phyloP scores from a whole-genome alignment of 2,888 invertebrate genomes.

The Anodontia alba region DNA sequence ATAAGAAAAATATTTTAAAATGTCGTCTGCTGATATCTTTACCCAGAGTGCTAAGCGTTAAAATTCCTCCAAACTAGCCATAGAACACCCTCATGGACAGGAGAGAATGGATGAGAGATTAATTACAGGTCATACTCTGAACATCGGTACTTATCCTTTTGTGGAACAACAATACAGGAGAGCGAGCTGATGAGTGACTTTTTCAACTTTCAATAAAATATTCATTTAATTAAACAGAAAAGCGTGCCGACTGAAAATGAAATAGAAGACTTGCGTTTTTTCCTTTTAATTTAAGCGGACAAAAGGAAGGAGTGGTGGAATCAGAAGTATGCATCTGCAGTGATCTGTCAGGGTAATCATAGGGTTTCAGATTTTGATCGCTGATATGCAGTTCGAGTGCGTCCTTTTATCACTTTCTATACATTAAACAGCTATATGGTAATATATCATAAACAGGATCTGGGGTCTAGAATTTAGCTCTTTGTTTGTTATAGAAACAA shows the following conservation, averaged over 20 bases:
- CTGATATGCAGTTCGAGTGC: neutral
- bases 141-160: slow-evolving; percentile 17
- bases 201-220: slow-evolving; percentile 20
- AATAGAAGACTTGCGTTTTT: neutral
- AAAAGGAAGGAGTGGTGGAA: neutral
- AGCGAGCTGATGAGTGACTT: slow-evolving; percentile 9
- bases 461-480: too few relatives aligned
- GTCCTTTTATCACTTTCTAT: too few relatives aligned
- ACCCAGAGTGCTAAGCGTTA: too few relatives aligned
- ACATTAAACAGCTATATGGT: too few relatives aligned
- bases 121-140: neutral
- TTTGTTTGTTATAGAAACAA: too few relatives aligned
- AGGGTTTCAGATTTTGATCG: neutral
- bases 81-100: slow-evolving; percentile 14
- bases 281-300: neutral
- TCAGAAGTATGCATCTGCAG: slow-evolving; percentile 1
- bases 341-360: neutral
- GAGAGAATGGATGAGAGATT: slow-evolving; percentile 8
- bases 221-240: slow-evolving; percentile 21
- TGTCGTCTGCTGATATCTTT: too few relatives aligned
- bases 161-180: neutral
- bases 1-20: too few relatives aligned
- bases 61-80: neutral
- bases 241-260: slow-evolving; percentile 11
- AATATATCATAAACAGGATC: too few relatives aligned